Evolutionary conservation across 2,888 invertebrate species (phyloP).

Genomic region (Adelognathus sp.): DNA sequence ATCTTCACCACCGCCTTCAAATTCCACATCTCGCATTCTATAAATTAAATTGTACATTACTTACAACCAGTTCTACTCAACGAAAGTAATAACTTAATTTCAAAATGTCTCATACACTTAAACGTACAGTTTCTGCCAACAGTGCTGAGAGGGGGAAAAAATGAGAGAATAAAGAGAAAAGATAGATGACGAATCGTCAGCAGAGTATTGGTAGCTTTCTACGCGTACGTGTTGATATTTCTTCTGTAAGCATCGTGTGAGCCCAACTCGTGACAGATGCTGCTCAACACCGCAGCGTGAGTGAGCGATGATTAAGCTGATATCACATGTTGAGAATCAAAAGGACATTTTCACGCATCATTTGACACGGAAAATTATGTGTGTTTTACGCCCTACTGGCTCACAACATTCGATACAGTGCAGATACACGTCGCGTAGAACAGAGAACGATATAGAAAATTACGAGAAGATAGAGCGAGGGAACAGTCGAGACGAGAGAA

Average conservation of each 20-base stretch:
- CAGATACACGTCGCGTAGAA: neutral
- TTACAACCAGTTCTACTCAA: too few species aligned
- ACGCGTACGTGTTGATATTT: neutral
- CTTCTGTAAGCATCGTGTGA: neutral
- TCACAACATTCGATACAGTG: neutral
- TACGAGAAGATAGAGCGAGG: constrained; percentile 28
- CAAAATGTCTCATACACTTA: too few species aligned
- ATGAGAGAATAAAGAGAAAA: neutral
- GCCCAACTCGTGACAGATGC: constrained; percentile 1
- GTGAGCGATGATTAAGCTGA: constrained; percentile 33
- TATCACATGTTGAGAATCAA: constrained; percentile 8
- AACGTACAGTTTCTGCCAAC: too few species aligned
- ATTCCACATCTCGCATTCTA: too few species aligned
- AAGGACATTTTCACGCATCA: neutral
- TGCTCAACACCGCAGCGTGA: neutral
- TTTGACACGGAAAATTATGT: neutral
- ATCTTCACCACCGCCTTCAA: too few species aligned
- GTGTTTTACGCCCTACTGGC: neutral
- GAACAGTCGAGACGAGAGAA: constrained; percentile 32
- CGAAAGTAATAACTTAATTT: too few species aligned
- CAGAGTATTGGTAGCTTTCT: neutral
- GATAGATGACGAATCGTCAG: neutral
- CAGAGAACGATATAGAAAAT: constrained; percentile 12
- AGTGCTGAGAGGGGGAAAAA: neutral
- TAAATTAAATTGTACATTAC: too few species aligned